phyloP scores from a whole-genome alignment of 2,797 vertebrate species.

The Bovichtus variegatus region DNA sequence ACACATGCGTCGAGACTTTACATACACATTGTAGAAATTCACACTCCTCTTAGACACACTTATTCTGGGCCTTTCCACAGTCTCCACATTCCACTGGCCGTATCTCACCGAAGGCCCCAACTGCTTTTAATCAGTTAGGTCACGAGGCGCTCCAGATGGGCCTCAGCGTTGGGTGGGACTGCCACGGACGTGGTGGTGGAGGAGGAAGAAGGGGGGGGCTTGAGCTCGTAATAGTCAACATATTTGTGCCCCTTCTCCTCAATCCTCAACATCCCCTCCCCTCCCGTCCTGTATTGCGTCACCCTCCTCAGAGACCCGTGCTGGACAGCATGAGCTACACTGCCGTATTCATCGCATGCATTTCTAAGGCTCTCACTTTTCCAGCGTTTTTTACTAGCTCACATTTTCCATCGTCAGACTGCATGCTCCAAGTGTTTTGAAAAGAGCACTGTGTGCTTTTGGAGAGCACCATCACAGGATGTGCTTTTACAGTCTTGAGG shows the following conservation, averaged over 20 bases:
- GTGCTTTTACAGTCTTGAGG: conserved; percentile 59
- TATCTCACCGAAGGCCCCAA: conserved; percentile 83
- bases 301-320: conserved; percentile 77
- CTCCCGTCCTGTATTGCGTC: conserved; percentile 78
- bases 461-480: conserved; percentile 56
- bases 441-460: conserved; percentile 76
- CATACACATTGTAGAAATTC: conserved; percentile 49
- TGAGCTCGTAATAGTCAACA: conserved; percentile 81
- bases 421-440: conserved; percentile 60
- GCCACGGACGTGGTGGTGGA: conserved; percentile 56
- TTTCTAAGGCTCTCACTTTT: conserved; percentile 59
- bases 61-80: conserved; percentile 74
- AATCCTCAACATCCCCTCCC: conserved; percentile 58
- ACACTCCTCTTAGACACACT: conserved; percentile 64
- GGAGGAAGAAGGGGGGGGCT: conserved; percentile 39
- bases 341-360: conserved; percentile 46
- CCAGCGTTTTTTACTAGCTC: conserved; percentile 71
- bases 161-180: conserved; percentile 83
- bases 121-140: conserved; percentile 87
- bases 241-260: conserved; percentile 77
- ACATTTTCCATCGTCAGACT: conserved; percentile 73
- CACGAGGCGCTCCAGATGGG: conserved; percentile 86
- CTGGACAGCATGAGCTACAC: conserved; percentile 62
- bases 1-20: conserved; percentile 20
- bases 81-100: conserved; percentile 82